Evolutionary conservation across 1,140 invertebrate genomes (phyloP), one percentile per base, ranked within the genome.

Genomic region (Eupristina koningsbergeri): DNA sequence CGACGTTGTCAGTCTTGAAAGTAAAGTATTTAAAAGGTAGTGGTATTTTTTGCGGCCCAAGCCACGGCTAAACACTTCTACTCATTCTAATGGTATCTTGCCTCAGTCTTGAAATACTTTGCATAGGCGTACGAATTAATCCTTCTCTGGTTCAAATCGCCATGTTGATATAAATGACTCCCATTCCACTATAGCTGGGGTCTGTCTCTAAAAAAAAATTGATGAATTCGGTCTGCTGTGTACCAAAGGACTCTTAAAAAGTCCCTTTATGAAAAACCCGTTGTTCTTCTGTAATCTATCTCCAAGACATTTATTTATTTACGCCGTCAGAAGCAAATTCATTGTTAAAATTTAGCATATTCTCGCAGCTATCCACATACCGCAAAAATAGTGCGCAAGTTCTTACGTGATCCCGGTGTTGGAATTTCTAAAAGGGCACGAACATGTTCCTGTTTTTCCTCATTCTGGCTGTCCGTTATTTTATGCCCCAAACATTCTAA

Each of bases 71-170:
- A 26, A 15, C 77, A 79, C n/a, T 79, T 11, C 11, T 45, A 11
- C 41, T 45, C 77, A 9, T 79, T 67, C 15, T 7, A 41, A 26
- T 79, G 77, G 15, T 64, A 67, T 0, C 78, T 19, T 1, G 6
- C 3, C 36, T 80, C 78, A 13, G 29, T 11, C 2, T 11, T 39
- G 39, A n/a, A 67, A 17, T 69, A 80, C 8, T 80, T 80, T 0
- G 63, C 78, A 8, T 39, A 67, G 5, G 58, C 78, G 31, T 80
- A 67, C 7, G 78, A 67, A 2, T 69, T 69, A 0, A 80, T 36
- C 0, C 22, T 3, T 3, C 63, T 31, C 17, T 80, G 15, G 0
- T 63, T 63, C 8, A 0, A 6, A 13, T 64, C 31, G 11, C 47
- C 39, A 22, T 31, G 15, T 22, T 67, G 78, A 11, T 45, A 45